These are phyloP conservation scores for Alexandromys fortis DNA, from an alignment of 2,113 vertebrate species.

Conservation along the genomic window DNA sequence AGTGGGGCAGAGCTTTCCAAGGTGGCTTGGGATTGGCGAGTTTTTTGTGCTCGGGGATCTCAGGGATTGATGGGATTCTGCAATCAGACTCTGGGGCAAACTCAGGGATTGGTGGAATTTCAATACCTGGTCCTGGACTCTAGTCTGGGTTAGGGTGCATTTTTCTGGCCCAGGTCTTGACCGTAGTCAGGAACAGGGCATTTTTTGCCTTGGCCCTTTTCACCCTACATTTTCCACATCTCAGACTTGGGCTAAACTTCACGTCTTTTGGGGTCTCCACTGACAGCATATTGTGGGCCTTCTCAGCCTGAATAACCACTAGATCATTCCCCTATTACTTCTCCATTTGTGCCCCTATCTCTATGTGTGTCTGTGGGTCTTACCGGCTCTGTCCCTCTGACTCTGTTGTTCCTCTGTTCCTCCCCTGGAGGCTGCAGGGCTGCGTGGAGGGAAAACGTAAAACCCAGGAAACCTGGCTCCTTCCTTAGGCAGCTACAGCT, in stretches of 20 bases:
- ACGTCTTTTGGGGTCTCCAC: background rate
- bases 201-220: too few relatives aligned
- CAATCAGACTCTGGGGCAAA: too few relatives aligned
- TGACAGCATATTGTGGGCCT: background rate
- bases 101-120: too few relatives aligned
- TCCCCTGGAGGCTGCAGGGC: background rate
- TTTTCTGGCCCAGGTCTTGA: too few relatives aligned
- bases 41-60: too few relatives aligned
- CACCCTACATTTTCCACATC: background rate
- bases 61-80: too few relatives aligned
- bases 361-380: background rate
- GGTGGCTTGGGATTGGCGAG: too few relatives aligned
- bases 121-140: too few relatives aligned
- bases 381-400: background rate
- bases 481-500: accelerated
- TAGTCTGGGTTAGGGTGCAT: too few relatives aligned
- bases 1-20: too few relatives aligned
- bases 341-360: background rate
- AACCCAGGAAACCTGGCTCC: accelerated
- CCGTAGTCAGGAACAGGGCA: too few relatives aligned
- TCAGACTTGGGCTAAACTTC: background rate
- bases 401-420: background rate
- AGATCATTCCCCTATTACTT: background rate
- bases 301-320: background rate
- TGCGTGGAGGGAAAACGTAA: background rate